Evolutionary conservation across 2,797 vertebrate species (phyloP).

Genomic region (Eospalax fontanierii): DNA sequence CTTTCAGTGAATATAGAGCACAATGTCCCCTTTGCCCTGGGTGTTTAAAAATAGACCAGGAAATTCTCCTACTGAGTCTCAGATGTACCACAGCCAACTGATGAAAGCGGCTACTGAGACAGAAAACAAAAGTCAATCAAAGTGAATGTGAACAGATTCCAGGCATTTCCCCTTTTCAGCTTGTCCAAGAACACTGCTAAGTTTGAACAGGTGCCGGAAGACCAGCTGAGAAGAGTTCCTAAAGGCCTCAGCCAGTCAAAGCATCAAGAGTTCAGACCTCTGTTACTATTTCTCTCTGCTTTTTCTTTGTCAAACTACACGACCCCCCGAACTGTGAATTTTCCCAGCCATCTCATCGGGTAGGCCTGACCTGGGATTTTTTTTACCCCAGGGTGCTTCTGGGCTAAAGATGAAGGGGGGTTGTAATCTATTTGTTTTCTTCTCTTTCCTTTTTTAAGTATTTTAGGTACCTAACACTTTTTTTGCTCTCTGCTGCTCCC

Average conservation of each 20-base stretch:
- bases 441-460: background rate
- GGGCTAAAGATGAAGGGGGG: constrained; percentile 6
- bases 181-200: constrained; percentile 7
- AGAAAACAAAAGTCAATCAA: constrained; percentile 60
- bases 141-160: constrained; percentile 31
- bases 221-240: background rate
- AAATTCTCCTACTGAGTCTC: constrained; percentile 65
- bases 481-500: constrained; percentile 81
- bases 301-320: background rate
- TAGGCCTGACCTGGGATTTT: background rate
- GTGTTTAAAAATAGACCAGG: constrained; percentile 77
- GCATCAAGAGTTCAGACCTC: background rate
- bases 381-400: constrained; percentile 28
- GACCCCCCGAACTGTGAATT: constrained; percentile 29
- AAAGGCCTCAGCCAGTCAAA: background rate
- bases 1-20: constrained; percentile 73
- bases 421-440: background rate
- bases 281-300: background rate
- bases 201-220: background rate
- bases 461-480: background rate
- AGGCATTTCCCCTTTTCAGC: background rate
- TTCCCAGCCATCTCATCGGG: background rate
- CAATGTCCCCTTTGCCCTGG: constrained; percentile 66
- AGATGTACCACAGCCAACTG: background rate
- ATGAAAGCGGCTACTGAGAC: constrained; percentile 35